These are phyloP conservation scores for Vulpes lagopus DNA, from an alignment of 2,113 vertebrate genomes.

Conservation along the genomic window DNA sequence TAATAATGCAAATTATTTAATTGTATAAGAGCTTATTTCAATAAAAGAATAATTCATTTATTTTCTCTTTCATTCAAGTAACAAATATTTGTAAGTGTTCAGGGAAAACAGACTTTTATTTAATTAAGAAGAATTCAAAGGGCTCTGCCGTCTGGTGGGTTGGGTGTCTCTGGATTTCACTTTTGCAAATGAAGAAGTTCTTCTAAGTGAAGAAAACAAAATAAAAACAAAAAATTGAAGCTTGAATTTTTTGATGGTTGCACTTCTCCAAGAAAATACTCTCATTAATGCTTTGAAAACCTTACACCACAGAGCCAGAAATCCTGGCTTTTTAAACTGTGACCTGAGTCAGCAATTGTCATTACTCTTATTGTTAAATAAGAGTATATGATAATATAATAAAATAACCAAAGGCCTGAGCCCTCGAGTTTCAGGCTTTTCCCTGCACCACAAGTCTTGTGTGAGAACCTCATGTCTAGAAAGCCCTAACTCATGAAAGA, in stretches of 20 bases:
- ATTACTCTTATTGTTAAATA: neutral
- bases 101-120: neutral
- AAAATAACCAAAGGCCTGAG: neutral
- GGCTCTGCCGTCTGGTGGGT: neutral
- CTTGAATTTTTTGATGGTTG: neutral
- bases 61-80: slow-evolving; percentile 48
- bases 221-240: neutral
- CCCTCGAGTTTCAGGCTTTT: neutral
- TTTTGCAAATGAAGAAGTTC: neutral
- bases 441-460: neutral
- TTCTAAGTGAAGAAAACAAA: neutral
- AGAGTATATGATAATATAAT: neutral
- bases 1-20: neutral
- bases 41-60: neutral
- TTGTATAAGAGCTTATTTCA: neutral
- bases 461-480: neutral
- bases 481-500: neutral
- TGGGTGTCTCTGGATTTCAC: neutral
- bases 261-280: neutral
- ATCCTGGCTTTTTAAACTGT: neutral
- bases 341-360: neutral
- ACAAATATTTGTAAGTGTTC: neutral
- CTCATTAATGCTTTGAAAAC: neutral
- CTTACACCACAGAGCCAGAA: neutral
- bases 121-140: neutral